Base-by-base conservation (phyloP, 2,888 invertebrate genomes). In the Heteromurus nitidus region DNA sequence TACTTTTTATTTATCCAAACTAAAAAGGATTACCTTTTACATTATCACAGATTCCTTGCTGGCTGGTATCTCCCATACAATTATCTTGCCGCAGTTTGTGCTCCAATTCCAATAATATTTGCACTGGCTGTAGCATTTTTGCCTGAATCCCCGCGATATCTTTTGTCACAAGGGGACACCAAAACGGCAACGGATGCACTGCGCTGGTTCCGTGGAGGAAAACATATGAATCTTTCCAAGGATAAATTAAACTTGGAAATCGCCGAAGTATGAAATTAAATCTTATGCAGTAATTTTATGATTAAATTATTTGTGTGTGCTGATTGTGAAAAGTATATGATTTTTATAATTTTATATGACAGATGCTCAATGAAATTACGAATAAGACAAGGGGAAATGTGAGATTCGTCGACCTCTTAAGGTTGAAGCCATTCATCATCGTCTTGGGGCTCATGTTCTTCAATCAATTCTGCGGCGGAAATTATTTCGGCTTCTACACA, bases 391-490 rank as follows among this genome's bases (percentile, higher is more conserved):
- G n/a, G n/a, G n/a, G n/a, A n/a, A n/a, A n/a, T n/a, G n/a, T n/a
- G n/a, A n/a, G n/a, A n/a, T n/a, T n/a, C n/a, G n/a, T n/a, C n/a
- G n/a, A n/a, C n/a, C n/a, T n/a, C n/a, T n/a, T n/a, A 0, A 92
- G 94, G 7, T 91, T 93, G 50, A 93, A 91, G 88, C 95, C 96
- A 0, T 50, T 69, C 47, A 31, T 77, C 60, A 0, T 90, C 96
- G 76, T 89, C 94, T 70, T 93, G 26, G 93, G 94, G 18, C 92
- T 95, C 82, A 95, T 97, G 93, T 92, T 94, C 88, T 95, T 95
- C 90, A 95, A 95, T 88, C 95, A 96, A 89, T 91, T 95, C 88
- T 94, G 94, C 82, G 96, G 95, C 70, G 92, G 95, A 85, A 95
- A 95, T 89, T 95, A 95, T 0, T 94, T 95, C 82, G 94, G 95